Base-by-base conservation (phyloP, 1,140 invertebrate genomes). In the Kradibia gibbosae region DNA sequence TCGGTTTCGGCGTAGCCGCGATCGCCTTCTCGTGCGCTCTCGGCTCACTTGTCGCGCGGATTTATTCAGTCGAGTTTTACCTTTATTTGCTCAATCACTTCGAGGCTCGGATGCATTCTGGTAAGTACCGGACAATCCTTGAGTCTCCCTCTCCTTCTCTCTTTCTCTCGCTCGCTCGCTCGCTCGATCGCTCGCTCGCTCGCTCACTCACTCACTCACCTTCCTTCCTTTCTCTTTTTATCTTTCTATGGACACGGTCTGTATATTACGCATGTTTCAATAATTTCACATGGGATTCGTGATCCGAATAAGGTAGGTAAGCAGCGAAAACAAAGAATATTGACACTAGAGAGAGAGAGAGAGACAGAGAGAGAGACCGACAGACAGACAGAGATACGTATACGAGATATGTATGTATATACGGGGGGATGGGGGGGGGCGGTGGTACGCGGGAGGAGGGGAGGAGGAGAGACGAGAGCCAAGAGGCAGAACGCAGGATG, bases 11-110 rank as follows among this genome's bases (percentile, higher is more conserved):
- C 34, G 34, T 36, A 39, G 36, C 31, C 28, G 36, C 73, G n/a
- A 62, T 76, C 73, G 53, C 62, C 45, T 76, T 76, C 62, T 31
- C 36, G 55, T 42, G 53, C 73, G 39, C 22, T n/a, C 13, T n/a
- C n/a, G n/a, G 20, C 25, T 15, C n/a, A 25, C 53, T 25, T 45
- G 8, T 34, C 13, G 25, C 70, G 25, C 48, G 36, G 28, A 73
- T 73, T 53, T 53, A 53, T 53, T 73, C 48, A 73, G 53, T 73
- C 28, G 8, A 39, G 20, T 36, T 65, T 65, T 65, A 65, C 31
- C 17, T 36, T 36, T 36, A 36, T 36, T 36, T 13, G 13, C 22
- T 65, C 20, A 36, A 20, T 11, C 10, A 20, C n/a, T 36, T 0
- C 31, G 22, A 65, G 25, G 57, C 1, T 55, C 0, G 7, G 22